These are phyloP conservation scores for Ricordea florida DNA, from an alignment of 92 coral and sea anemone genomes.

Conservation along the genomic window DNA sequence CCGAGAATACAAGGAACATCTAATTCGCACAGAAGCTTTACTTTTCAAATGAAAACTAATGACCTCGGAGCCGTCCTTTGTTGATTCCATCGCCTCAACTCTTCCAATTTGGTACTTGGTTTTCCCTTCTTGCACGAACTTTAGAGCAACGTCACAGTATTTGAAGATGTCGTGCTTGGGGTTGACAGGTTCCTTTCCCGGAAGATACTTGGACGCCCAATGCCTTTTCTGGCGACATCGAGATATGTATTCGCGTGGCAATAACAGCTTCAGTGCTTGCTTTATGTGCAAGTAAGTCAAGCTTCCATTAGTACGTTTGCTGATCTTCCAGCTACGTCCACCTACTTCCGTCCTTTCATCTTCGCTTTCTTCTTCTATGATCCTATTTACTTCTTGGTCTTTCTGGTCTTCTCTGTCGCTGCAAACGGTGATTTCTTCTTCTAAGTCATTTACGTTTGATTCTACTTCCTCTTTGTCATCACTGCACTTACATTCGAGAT, in stretches of 20 bases:
- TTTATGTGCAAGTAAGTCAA: constrained; percentile 15
- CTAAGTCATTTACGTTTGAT: background rate
- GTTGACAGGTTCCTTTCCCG: constrained; percentile 38
- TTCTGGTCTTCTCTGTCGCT: background rate
- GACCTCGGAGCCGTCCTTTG: constrained; percentile 19
- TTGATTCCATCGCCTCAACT: constrained; percentile 19
- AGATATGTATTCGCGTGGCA: constrained; percentile 25
- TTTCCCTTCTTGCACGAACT: background rate
- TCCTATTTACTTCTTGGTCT: background rate
- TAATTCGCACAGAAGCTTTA: background rate
- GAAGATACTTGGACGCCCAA: constrained; percentile 36
- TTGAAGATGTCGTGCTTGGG: constrained; percentile 28
- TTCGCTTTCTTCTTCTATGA: background rate
- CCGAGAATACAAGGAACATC: background rate
- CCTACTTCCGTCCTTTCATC: background rate
- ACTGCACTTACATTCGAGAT: background rate
- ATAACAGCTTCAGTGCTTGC: constrained; percentile 34
- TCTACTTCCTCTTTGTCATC: background rate
- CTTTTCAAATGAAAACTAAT: constrained; percentile 1
- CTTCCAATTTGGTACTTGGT: background rate
- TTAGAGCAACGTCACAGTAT: constrained; percentile 22
- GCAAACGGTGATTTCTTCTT: background rate
- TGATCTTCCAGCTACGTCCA: constrained; percentile 25
- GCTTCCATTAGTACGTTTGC: constrained; percentile 9
- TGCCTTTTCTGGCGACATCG: constrained; percentile 26